Evolutionary conservation across 2,888 invertebrate species (phyloP).

Genomic region (Caenorhabditis parvicauda): DNA sequence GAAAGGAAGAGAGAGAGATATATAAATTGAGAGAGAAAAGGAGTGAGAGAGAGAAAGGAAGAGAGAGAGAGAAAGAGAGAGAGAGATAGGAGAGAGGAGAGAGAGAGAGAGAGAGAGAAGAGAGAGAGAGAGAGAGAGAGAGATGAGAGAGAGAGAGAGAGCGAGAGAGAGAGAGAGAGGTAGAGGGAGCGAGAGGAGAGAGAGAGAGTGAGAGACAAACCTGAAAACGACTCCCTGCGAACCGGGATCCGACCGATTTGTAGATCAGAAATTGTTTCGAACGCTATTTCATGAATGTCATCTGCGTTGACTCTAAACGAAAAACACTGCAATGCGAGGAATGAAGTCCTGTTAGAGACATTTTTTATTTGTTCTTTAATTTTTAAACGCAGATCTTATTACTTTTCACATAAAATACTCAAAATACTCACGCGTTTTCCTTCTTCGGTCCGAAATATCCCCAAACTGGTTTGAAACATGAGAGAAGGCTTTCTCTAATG

Average conservation of each 20-base stretch:
- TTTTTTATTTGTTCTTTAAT: too few species aligned
- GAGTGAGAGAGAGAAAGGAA: too few species aligned
- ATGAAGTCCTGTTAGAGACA: too few species aligned
- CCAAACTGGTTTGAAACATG: too few species aligned
- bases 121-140: not conserved
- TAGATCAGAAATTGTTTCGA: conserved; percentile 82
- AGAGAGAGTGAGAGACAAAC: too few species aligned
- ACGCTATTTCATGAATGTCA: conserved; percentile 87
- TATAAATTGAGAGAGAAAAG: conserved; percentile 1
- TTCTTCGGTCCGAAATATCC: too few species aligned
- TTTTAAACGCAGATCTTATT: too few species aligned
- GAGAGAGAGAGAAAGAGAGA: conserved; percentile 3
- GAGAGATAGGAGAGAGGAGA: not conserved
- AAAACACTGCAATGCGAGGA: too few species aligned
- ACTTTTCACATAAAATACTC: too few species aligned
- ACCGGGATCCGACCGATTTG: conserved; percentile 89
- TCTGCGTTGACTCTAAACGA: too few species aligned
- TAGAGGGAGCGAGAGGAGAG: not conserved
- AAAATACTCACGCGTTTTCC: too few species aligned
- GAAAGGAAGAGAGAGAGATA: not conserved
- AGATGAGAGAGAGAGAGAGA: not conserved
- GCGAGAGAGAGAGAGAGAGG: conserved; percentile 2
- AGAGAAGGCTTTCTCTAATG: too few species aligned
- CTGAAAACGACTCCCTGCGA: conserved; percentile 89
- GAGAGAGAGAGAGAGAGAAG: conserved; percentile 3